Base-by-base conservation (phyloP, 2,113 vertebrate species). In the Ceyx cyanopectus region DNA sequence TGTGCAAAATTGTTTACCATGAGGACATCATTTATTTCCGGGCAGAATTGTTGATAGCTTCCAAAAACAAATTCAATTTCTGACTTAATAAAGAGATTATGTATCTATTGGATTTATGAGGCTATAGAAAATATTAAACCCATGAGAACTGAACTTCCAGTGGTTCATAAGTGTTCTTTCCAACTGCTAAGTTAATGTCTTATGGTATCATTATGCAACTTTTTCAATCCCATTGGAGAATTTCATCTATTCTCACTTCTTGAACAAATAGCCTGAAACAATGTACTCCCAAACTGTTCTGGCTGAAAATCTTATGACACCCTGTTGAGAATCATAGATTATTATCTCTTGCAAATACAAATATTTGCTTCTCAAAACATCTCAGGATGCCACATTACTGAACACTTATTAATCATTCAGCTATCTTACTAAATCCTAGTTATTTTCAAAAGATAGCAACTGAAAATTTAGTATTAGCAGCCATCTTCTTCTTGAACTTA, bases 121-220 rank as follows among this genome's bases (percentile, higher is more conserved):
- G 58, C 75, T 79, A 78, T 93, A 94, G 87, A 96, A 97, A 95
- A 97, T 92, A 97, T 96, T 96, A 97, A 97, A 83, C 91, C 78
- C 89, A 94, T 76, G 92, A 96, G 93, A 97, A 96, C 57, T 90
- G 87, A 96, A 95, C 78, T 95, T 97, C 86, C 81, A 97, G 82
- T 95, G 77, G 84, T 84, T 97, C 92, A 66, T 96, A 96, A 96
- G 82, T 90, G 93, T 80, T 97, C 89, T 84, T 97, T 97, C 97
- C 97, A 92, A 93, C 97, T 93, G 97, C 90, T 97, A 97, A 98
- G 94, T 96, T 98, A 98, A 98, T 97, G 96, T 95, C 96, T 98
- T 97, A 97, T 93, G 69, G 78, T 94, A 96, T 92, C 89, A 96
- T 97, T 97, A 97, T 92, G 78, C 45, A 97, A 97, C 82, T 96